Evolutionary conservation across 2,888 invertebrate species (phyloP), one percentile per base, ranked within the genome.

Genomic region (Drosophila percnosoma): DNA sequence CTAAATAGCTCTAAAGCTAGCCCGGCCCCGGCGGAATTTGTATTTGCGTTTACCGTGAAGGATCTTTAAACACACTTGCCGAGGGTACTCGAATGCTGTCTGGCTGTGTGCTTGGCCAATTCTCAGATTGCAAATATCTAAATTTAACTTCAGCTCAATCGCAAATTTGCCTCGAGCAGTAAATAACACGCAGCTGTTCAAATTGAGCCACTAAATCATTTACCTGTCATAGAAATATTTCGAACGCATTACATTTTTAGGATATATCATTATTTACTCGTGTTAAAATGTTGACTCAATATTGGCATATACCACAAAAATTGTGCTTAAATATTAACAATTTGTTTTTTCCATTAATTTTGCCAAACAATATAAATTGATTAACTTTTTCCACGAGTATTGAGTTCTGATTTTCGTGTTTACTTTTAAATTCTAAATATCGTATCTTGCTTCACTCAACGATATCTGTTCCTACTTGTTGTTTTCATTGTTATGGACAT

Each of bases 401-500:
- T 5, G 21, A 13, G 45, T 13, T 7, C n/a, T 2, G 10, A 2
- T n/a, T 2, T n/a, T 40, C 10, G 40, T n/a, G 1, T 0, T 21
- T 4, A 21, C 7, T 21, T 45, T 24, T 1, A 15, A 45, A 8
- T 45, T 15, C 45, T 2, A 0, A 45, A 45, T 45, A 53, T 45
- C 21, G 18, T 7, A 21, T 15, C n/a, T 38, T 36, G n/a, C 13
- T n/a, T 5, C 24, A 24, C 31, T 11, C 7, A 29, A 45, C 4
- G 13, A 31, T 45, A 29, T n/a, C n/a, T 15, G 18, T 38, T n/a
- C 31, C 8, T 11, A 34, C n/a, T 36, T 34, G 31, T 61, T n/a
- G 34, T 33, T 73, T 62, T 57, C 63, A 78, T 79, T 76, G 73
- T 65, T 73, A 64, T 66, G 61, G 54, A 42, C 80, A 82, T 73